Evolutionary conservation across 2,113 vertebrate species (phyloP).

Genomic region (Mormyrus iriodes): DNA sequence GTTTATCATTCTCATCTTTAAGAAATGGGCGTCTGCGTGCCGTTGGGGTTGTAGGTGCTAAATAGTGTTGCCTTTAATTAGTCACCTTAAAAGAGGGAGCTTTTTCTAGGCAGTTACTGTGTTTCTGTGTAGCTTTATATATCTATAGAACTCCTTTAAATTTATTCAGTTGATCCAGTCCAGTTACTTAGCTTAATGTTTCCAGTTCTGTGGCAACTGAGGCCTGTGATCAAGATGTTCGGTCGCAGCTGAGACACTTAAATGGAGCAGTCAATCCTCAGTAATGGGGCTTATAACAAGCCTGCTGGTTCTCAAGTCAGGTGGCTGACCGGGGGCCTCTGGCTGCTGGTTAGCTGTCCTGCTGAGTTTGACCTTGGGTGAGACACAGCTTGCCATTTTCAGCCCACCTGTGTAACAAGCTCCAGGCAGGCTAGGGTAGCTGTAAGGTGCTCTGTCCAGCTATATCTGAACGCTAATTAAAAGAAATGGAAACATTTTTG

Average conservation of each 20-base stretch:
- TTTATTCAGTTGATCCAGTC: background rate
- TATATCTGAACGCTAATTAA: background rate
- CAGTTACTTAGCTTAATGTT: background rate
- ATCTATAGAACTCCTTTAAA: background rate
- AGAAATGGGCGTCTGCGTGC: background rate
- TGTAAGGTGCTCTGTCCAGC: background rate
- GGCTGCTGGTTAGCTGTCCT: background rate
- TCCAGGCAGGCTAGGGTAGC: background rate
- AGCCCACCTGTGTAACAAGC: background rate
- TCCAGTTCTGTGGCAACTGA: background rate
- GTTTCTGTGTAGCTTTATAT: background rate
- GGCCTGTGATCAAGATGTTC: background rate
- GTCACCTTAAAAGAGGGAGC: background rate
- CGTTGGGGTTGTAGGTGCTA: background rate
- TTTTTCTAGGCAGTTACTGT: background rate
- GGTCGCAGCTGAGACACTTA: background rate
- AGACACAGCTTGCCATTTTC: background rate
- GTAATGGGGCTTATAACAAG: background rate
- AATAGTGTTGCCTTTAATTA: background rate
- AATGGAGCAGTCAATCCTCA: background rate
- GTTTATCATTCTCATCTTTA: background rate
- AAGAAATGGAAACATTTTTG: background rate
- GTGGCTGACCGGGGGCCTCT: background rate
- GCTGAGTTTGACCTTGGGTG: background rate
- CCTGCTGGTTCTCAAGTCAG: background rate